phyloP scores from a whole-genome alignment of 1,140 invertebrate genomes.

The Calliphora vicina region DNA sequence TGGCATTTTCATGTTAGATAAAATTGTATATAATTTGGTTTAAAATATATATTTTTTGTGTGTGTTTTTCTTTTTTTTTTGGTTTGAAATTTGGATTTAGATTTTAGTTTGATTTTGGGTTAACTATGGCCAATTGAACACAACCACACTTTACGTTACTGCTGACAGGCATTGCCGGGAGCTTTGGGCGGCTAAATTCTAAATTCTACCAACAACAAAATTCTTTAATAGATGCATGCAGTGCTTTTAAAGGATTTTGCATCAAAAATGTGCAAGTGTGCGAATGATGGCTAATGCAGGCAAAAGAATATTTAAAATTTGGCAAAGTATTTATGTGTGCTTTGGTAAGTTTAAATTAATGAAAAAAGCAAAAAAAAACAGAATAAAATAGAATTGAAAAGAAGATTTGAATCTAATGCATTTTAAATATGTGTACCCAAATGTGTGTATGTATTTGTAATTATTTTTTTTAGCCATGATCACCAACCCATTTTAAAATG shows the following conservation, averaged over 20 bases:
- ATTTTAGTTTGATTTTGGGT: background rate
- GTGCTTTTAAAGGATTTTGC: background rate
- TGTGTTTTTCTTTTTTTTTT: background rate
- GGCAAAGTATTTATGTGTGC: background rate
- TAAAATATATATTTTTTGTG: background rate
- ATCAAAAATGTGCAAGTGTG: background rate
- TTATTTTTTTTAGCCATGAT: no score
- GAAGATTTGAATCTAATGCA: no score
- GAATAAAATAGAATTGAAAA: no score
- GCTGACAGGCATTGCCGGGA: background rate
- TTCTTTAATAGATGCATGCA: background rate
- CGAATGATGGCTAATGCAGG: background rate
- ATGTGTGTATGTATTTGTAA: no score
- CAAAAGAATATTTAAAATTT: background rate
- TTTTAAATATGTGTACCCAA: no score
- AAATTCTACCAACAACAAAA: background rate
- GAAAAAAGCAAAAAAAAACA: no score
- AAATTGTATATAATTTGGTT: background rate
- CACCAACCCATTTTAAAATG: no score
- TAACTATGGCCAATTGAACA: conserved; percentile 13
- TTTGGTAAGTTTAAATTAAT: background rate
- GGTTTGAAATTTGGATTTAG: background rate
- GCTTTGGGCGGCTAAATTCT: background rate
- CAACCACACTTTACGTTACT: background rate
- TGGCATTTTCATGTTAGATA: background rate